Evolutionary conservation across 2,113 vertebrate genomes (phyloP).

Genomic region (Dasyurus viverrinus): DNA sequence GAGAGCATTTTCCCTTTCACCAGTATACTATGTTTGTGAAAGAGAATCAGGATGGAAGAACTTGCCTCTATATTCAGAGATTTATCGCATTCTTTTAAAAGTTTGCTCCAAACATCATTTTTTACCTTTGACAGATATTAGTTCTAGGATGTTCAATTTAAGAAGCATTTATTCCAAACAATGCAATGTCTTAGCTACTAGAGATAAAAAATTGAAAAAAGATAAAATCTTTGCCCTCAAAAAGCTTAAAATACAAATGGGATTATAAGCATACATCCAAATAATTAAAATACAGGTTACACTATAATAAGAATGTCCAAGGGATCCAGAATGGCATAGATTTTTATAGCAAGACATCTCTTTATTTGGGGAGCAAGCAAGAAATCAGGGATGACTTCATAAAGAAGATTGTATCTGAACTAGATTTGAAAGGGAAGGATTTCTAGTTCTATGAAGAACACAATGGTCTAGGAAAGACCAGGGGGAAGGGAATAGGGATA

Average conservation of each 20-base stretch:
- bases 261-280: not conserved
- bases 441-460: not conserved
- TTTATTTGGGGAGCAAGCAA: not conserved
- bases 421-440: not conserved
- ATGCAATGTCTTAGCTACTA: not conserved
- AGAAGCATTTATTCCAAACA: not conserved
- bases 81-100: slow-evolving; percentile 42
- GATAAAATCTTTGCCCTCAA: not conserved
- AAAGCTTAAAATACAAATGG: not conserved
- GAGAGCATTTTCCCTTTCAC: slow-evolving; percentile 13
- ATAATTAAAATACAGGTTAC: not conserved
- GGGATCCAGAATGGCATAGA: not conserved
- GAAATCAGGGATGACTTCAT: not conserved
- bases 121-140: not conserved
- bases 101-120: not conserved
- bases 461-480: not conserved
- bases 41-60: not conserved
- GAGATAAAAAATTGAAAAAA: not conserved
- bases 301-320: not conserved
- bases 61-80: not conserved
- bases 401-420: not conserved
- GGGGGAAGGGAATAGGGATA: no score
- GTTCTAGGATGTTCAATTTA: not conserved
- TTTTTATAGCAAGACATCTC: not conserved
- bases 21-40: slow-evolving; percentile 3